Base-by-base conservation (phyloP, 2,113 vertebrate genomes). In the Sinocyclocheilus maitianheensis region DNA sequence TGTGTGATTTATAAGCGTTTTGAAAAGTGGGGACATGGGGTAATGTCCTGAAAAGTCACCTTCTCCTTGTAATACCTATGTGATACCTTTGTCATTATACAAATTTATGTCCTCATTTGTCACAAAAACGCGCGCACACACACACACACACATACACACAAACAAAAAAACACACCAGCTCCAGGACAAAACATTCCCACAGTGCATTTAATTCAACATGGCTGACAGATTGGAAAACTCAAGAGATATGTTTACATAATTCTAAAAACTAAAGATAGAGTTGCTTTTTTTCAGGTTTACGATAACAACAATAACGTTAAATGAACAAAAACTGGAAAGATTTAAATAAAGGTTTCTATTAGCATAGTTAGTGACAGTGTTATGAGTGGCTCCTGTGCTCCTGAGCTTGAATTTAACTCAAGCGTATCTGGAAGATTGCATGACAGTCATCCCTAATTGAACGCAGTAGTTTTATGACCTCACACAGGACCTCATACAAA, bases 161-260 rank as follows among this genome's bases (percentile, higher is more conserved):
- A 2, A 76, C 55, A 40, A 3, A 40, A 40, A 69, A 86, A 37
- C 67, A 34, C 60, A 63, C 24, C 34, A 40, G 13, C 53, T 24
- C 63, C 13, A 34, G 55, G 37, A 48, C 46, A 83, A 40, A 77
- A 85, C 12, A 84, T 55, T 62, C 53, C 2, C 65, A 80, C 8
- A 22, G 13, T 24, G 34, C 37, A 18, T 43, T 80, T 24, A 24
- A 62, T 58, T 22, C 18, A 62, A 16, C 58, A 30, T 77, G 76
- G 7, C 24, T 4, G 8, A 53, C 24, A 30, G 75, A 55, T 20
- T 72, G 9, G 34, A 72, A 40, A 5, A 43, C 18, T 22, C 1
- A 10, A 10, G 69, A 40, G 18, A 22, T 71, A 18, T 37, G 1
- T 71, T 10, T 37, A 71, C 30, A 71, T 37, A 37, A 69, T 16